Conservation (phyloP, 2,888 invertebrate genomes). For the Erpobdella octoculata region DNA sequence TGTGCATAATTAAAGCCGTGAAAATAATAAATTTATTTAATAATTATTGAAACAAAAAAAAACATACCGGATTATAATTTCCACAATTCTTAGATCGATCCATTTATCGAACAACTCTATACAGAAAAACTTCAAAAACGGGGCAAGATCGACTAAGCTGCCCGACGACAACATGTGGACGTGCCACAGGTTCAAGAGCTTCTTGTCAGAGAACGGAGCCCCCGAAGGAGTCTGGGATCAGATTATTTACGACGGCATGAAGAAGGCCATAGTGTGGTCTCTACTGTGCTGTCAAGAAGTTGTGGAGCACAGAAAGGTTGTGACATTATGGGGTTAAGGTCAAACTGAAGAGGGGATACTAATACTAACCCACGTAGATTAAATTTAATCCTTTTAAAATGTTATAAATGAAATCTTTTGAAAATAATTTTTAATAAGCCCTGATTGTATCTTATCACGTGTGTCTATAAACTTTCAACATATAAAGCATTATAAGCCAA, state of each 20-base stretch:
- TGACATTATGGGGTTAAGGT: not conserved
- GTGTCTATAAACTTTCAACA: no score
- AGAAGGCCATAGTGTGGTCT: constrained; percentile 70
- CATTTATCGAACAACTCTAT: constrained; percentile 88
- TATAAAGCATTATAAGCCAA: no score
- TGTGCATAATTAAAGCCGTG: no score
- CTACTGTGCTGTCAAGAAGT: constrained; percentile 66
- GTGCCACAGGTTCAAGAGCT: constrained; percentile 64
- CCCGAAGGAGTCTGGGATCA: constrained; percentile 66
- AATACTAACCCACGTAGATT: not conserved
- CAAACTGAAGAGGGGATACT: not conserved
- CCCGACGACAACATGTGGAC: constrained; percentile 80
- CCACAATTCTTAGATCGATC: constrained; percentile 51
- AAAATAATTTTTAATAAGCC: no score
- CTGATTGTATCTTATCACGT: no score
- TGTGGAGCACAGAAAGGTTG: constrained; percentile 52
- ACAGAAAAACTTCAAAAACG: constrained; percentile 68
- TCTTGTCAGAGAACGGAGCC: constrained; percentile 57
- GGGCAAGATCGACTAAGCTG: constrained; percentile 55
- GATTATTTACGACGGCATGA: constrained; percentile 75
- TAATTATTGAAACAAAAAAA: not conserved
- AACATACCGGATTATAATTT: no score
- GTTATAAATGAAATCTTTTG: not conserved
- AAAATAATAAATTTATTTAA: not conserved
- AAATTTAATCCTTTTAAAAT: not conserved